Evolutionary conservation across 2,888 invertebrate genomes (phyloP).

Genomic region (Cataglyphis cursor): DNA sequence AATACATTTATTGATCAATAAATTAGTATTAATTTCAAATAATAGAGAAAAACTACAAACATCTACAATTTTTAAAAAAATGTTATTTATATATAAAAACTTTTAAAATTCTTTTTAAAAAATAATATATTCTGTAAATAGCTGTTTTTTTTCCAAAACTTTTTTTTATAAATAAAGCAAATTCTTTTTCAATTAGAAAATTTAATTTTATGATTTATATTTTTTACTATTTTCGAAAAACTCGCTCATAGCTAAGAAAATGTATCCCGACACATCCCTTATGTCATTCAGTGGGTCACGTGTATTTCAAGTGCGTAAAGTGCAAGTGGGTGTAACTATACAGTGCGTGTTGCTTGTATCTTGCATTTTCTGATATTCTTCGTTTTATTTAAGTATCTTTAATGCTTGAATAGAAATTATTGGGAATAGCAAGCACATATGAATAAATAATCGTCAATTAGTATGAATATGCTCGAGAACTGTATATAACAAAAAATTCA

Average conservation of each 20-base stretch:
- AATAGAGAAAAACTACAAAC: not conserved
- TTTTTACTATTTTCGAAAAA: not conserved
- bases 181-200: not conserved
- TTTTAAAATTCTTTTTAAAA: not conserved
- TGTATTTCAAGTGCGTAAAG: constrained; percentile 4
- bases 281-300: not conserved
- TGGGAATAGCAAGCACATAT: too few species aligned
- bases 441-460: too few species aligned
- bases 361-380: too few species aligned
- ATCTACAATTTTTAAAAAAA: not conserved
- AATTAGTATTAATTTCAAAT: not conserved
- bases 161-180: not conserved
- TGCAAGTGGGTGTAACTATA: not conserved
- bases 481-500: not conserved
- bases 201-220: not conserved
- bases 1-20: not conserved
- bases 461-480: not conserved
- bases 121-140: not conserved
- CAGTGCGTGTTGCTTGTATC: not conserved
- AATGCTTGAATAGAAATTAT: not conserved
- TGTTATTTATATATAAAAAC: not conserved
- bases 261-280: too few species aligned
- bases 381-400: too few species aligned
- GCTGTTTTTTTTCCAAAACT: not conserved
- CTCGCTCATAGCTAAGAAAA: too few species aligned